A percentile compares a stretch with the other conserved stretches of the same genome.
phyloP scores from a whole-genome alignment of 53 echinoderm and acorn worm genomes.

The Arbacia lixula region DNA sequence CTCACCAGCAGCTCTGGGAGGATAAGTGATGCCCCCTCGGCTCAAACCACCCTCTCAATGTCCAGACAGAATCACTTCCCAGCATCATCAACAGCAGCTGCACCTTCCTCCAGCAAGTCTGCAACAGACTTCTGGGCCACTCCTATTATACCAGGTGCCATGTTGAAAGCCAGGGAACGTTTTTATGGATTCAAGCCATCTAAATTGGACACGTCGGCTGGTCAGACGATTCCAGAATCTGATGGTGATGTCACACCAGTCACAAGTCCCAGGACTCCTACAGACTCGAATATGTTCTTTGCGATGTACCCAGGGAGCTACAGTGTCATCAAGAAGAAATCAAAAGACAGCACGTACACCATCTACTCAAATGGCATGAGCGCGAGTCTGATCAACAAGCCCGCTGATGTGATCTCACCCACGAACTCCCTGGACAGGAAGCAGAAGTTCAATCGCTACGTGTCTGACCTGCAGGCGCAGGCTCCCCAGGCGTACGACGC shows the following conservation, averaged over 20 bases:
- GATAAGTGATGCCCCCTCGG: background rate
- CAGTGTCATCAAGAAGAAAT: constrained; percentile 74
- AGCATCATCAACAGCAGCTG: background rate
- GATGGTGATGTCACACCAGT: constrained; percentile 44
- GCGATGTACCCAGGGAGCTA: constrained; percentile 90
- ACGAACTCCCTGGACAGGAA: constrained; percentile 69
- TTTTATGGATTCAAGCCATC: constrained; percentile 47
- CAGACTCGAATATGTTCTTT: constrained; percentile 58
- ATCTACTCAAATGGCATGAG: constrained; percentile 57
- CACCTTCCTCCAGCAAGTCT: background rate
- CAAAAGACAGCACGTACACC: constrained; percentile 61
- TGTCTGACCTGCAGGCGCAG: constrained; percentile 63
- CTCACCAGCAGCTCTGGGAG: constrained; percentile 3
- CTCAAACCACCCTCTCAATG: background rate
- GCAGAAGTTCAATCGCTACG: constrained; percentile 73
- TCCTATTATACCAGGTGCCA: constrained; percentile 42
- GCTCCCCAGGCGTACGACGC: constrained; percentile 71
- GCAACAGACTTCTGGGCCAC: constrained; percentile 47
- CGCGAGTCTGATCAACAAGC: constrained; percentile 48
- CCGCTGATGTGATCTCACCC: constrained; percentile 46
- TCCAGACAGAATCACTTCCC: constrained; percentile 17
- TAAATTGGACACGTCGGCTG: background rate
- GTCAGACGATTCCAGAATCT: background rate
- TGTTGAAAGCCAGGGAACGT: constrained; percentile 54
- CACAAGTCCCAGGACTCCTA: constrained; percentile 47